Conservation (phyloP, 2,797 vertebrate species). For the Bucorvus abyssinicus region DNA sequence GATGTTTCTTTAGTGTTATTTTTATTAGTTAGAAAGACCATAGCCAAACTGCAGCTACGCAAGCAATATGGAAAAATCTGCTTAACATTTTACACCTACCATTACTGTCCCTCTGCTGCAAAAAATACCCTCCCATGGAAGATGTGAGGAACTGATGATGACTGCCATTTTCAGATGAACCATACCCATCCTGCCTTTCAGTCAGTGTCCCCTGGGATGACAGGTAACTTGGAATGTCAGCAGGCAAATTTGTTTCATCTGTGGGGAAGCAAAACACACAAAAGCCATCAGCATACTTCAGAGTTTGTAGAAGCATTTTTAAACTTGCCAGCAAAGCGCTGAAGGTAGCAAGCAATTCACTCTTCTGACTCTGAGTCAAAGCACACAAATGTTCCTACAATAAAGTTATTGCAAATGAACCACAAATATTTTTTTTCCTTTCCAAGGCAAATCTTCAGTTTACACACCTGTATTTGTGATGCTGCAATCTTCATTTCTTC, state of each 20-base stretch:
- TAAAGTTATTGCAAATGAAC: not conserved
- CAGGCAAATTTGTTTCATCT: slow-evolving; percentile 97
- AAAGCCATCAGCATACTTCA: not conserved
- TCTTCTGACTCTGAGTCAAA: slow-evolving; percentile 8
- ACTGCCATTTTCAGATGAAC: slow-evolving; percentile 90
- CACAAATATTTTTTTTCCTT: not conserved
- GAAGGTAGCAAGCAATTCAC: slow-evolving; percentile 24
- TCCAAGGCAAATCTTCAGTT: slow-evolving; percentile 6
- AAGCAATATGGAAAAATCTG: not conserved
- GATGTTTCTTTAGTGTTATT: not conserved
- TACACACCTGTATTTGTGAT: slow-evolving; percentile 94
- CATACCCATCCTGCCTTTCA: slow-evolving; percentile 91
- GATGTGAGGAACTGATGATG: slow-evolving; percentile 89
- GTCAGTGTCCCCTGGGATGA: slow-evolving; percentile 95
- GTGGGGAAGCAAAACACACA: slow-evolving; percentile 10
- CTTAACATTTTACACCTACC: slow-evolving; percentile 73
- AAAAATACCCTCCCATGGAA: slow-evolving; percentile 86
- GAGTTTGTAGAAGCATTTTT: not conserved
- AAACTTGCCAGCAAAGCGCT: not conserved
- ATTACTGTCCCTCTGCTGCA: slow-evolving; percentile 86
- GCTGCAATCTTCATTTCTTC: slow-evolving; percentile 93
- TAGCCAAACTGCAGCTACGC: not conserved
- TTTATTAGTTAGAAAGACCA: not conserved
- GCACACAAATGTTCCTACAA: not conserved
- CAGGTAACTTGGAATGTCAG: slow-evolving; percentile 95